Evolutionary conservation across 37 sponge, comb jelly and placozoan genomes (phyloP).

Genomic region (Crambe crambe): DNA sequence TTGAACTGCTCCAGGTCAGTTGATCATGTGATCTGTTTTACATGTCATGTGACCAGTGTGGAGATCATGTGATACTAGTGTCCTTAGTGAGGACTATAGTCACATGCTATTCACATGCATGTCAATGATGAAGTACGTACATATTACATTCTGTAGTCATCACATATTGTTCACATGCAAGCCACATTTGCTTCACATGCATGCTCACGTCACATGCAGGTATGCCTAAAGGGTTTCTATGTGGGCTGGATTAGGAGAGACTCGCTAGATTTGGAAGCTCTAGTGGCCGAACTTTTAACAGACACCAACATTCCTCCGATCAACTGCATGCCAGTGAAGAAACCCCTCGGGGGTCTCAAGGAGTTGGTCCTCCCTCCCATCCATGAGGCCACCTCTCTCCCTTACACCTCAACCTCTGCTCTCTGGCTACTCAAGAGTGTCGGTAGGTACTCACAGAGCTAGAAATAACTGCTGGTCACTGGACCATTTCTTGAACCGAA

Average conservation of each 20-base stretch:
- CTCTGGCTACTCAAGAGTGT: slow-evolving; percentile 49
- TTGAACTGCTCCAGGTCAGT: slow-evolving; percentile 57
- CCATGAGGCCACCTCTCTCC: slow-evolving; percentile 21
- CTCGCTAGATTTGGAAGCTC: slow-evolving; percentile 20
- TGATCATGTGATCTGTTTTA: too few species aligned
- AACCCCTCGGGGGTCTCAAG: slow-evolving; percentile 37
- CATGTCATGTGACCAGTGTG: too few species aligned
- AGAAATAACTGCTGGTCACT: too few species aligned
- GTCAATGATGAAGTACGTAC: too few species aligned
- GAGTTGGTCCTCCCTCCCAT: slow-evolving; percentile 46
- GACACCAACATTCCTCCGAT: slow-evolving; percentile 25
- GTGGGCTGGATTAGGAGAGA: slow-evolving; percentile 10
- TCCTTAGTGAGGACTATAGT: too few species aligned
- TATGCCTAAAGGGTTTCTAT: slow-evolving; percentile 43
- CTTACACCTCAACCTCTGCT: slow-evolving; percentile 55
- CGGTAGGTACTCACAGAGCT: slow-evolving; percentile 31
- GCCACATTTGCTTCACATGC: too few species aligned
- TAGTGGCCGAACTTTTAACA: slow-evolving; percentile 36
- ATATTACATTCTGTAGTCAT: too few species aligned
- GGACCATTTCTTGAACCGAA: too few species aligned
- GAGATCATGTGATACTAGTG: too few species aligned
- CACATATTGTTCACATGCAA: too few species aligned
- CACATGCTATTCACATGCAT: too few species aligned
- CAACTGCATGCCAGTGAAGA: slow-evolving; percentile 39
- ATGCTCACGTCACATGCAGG: too few species aligned